These are phyloP conservation scores for Capricornis sumatraensis DNA, from an alignment of 2,113 vertebrate species.

Conservation along the genomic window DNA sequence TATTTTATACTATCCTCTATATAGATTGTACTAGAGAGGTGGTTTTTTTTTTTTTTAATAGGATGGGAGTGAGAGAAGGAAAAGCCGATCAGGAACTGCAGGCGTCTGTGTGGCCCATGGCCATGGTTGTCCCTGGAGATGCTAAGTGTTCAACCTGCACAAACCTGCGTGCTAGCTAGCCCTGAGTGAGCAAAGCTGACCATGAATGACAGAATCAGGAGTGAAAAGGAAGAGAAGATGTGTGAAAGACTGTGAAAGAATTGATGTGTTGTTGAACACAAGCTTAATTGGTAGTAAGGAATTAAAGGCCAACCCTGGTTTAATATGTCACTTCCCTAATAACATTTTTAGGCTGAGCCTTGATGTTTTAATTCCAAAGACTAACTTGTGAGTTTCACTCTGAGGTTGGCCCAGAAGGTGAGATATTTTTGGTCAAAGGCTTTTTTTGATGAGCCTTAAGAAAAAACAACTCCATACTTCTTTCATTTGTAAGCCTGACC, in stretches of 20 bases:
- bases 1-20: background rate
- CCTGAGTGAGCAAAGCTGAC: background rate
- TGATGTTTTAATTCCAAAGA: constrained; percentile 49
- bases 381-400: constrained; percentile 45
- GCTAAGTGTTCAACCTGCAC: background rate
- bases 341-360: constrained; percentile 45
- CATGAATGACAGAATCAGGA: background rate
- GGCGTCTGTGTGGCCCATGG: background rate
- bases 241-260: background rate
- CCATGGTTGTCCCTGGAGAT: accelerated
- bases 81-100: background rate
- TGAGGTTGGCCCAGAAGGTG: constrained; percentile 29
- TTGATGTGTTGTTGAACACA: background rate
- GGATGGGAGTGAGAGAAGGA: background rate
- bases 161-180: accelerated
- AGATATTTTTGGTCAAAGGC: constrained; percentile 66
- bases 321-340: background rate
- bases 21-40: background rate
- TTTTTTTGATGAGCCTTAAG: constrained; percentile 67
- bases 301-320: background rate
- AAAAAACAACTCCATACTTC: constrained; percentile 62
- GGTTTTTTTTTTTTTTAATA: background rate
- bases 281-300: background rate
- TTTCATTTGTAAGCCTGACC: constrained; percentile 66
- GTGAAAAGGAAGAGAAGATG: background rate